These are phyloP conservation scores for Enteromius argenteus DNA, from an alignment of 2,797 vertebrate genomes.

Conservation along the genomic window DNA sequence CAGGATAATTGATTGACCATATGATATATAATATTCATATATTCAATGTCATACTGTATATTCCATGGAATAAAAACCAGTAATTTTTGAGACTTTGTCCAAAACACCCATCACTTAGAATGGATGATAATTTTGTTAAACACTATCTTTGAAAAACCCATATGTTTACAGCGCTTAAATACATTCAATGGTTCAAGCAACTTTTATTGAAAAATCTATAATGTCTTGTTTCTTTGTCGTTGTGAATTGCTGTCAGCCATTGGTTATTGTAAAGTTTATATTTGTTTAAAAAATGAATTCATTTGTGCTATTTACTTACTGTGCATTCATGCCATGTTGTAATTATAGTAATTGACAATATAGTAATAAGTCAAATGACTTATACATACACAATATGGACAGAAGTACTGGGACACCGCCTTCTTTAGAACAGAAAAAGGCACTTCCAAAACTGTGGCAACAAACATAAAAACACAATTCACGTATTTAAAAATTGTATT, in stretches of 20 bases:
- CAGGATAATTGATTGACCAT: neutral
- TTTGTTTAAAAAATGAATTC: neutral
- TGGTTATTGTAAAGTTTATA: neutral
- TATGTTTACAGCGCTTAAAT: neutral
- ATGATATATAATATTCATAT: neutral
- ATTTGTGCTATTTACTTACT: neutral
- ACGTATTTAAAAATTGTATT: too few species aligned
- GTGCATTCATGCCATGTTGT: neutral
- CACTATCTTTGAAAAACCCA: neutral
- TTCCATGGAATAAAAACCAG: neutral
- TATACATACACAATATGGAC: too few species aligned
- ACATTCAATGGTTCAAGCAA: neutral
- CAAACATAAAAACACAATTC: too few species aligned
- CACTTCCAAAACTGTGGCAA: too few species aligned
- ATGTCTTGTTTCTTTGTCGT: neutral
- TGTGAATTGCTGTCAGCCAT: neutral
- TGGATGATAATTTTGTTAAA: neutral
- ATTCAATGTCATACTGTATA: neutral
- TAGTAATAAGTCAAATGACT: too few species aligned
- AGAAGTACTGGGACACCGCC: too few species aligned
- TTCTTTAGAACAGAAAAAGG: too few species aligned
- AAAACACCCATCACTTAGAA: neutral
- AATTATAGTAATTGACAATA: too few species aligned
- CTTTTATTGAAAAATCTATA: neutral
- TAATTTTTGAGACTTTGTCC: neutral